Base-by-base conservation (phyloP, 1,140 invertebrate genomes). In the Papilio polyxenes region DNA sequence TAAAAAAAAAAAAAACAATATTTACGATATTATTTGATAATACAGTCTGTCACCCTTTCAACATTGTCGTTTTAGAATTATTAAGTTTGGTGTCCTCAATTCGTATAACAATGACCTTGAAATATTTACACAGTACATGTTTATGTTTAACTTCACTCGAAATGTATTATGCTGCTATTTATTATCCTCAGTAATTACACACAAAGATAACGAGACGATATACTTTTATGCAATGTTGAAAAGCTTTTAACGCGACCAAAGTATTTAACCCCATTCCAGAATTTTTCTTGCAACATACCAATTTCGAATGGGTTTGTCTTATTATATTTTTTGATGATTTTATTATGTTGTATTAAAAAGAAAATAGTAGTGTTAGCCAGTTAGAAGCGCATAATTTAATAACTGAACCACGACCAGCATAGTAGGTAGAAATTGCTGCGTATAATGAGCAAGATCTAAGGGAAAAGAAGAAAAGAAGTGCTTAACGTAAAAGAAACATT, bases 181-280 rank as follows among this genome's bases (percentile, higher is more conserved):
- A 59, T 59, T 59, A 59, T 59, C n/a, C 56, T 31, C 62, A 10
- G 23, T 65, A 65, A 65, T 65, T 31, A 65, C 62, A 31, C 23
- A 13, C 23, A 65, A 65, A 65, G 62, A 65, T 65, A 65, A 65
- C 10, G 23, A 65, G 62, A 23, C 13, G n/a, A 59, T 65, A 65
- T 53, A 53, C 31, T 37, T 65, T 65, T 65, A 65, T 65, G 62
- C 62, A 31, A 65, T 31, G 62, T 65, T 59, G 56, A 59, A 59
- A 65, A 31, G 20, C 9, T 65, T 65, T 65, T 65, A 65, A 62
- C 20, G 59, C 62, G 62, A 65, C 20, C 62, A 65, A 65, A 65
- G 62, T 65, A 65, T 65, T 65, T 65, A 65, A 65, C 62, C 9
- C 62, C 20, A 65, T 65, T 65, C 62, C 20, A 65, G 23, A 23